Evolutionary conservation across 2,888 invertebrate genomes (phyloP), one percentile per base, ranked within the genome.

Genomic region (Siphlonurus alternatus): DNA sequence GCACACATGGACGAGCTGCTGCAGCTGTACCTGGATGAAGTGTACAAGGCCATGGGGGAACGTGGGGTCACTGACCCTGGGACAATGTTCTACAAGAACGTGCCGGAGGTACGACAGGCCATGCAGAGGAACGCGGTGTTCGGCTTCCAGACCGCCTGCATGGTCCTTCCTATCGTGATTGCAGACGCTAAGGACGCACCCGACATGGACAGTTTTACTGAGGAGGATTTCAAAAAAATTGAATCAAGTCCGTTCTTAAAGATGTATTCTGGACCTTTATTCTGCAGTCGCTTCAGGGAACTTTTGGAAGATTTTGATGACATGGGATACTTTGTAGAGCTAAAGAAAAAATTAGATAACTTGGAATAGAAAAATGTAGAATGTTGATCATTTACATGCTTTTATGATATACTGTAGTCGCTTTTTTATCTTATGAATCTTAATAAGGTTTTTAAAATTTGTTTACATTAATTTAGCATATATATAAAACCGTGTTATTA

Each of bases 181-280:
- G 56, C 56, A 3, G 22, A 56, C 5, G n/a, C 56, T 18, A 22
- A 56, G 5, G 56, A 56, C 20, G 56, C n/a, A 56, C 56, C 56
- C n/a, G 56, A 56, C 20, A 20, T 56, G 22, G 56, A 56, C n/a
- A 20, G 19, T 20, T 20, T 56, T 18, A 56, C 56, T 20, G 56
- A 56, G n/a, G 56, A 56, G 22, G 22, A 22, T 20, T 56, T 56
- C 3, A 22, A n/a, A 18, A n/a, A 56, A 56, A 56, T 10, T 7
- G 56, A 56, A 20, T 10, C 53, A 51, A 20, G 15, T 7, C 56
- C 56, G 7, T 56, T 56, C n/a, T 22, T 56, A 20, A 56, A 56
- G 20, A 56, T 56, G 56, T 56, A 56, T 56, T 56, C 56, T 18
- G 56, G 56, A 5, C 56, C 56, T 22, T n/a, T 56, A 56, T 56